Evolutionary conservation across 2,888 invertebrate genomes (phyloP).

Genomic region (Gastracanthus pulcherrimus): DNA sequence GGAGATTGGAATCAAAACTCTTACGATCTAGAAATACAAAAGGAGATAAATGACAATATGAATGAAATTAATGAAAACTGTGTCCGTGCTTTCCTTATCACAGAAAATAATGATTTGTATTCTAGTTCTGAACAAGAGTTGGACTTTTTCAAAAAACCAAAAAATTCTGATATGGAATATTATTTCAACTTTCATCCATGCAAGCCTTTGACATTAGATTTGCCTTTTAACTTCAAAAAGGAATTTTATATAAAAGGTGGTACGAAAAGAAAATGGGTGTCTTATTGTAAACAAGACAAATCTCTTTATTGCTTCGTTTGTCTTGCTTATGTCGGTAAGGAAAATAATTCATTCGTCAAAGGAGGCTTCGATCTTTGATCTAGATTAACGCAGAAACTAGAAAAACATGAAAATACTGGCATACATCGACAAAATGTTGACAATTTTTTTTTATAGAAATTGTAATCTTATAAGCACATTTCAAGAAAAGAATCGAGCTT

Average conservation of each 20-base stretch:
- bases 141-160: too few relatives aligned
- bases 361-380: constrained; percentile 6
- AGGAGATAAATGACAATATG: too few relatives aligned
- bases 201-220: background rate
- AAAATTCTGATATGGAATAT: too few relatives aligned
- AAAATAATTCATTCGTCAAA: background rate
- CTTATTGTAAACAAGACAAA: background rate
- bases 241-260: constrained; percentile 5
- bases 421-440: background rate
- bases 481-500: too few relatives aligned
- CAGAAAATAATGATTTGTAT: too few relatives aligned
- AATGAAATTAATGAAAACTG: too few relatives aligned
- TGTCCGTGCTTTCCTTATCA: too few relatives aligned
- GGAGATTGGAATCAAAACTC: too few relatives aligned
- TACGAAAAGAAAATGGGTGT: background rate
- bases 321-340: background rate
- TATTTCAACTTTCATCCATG: background rate
- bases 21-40: too few relatives aligned
- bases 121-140: too few relatives aligned
- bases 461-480: background rate
- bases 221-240: too few relatives aligned
- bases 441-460: background rate
- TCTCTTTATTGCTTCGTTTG: background rate
- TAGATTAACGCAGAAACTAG: background rate
- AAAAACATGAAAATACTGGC: background rate